Evolutionary conservation across 2,113 vertebrate genomes (phyloP).

Genomic region (Oenanthe melanoleuca): DNA sequence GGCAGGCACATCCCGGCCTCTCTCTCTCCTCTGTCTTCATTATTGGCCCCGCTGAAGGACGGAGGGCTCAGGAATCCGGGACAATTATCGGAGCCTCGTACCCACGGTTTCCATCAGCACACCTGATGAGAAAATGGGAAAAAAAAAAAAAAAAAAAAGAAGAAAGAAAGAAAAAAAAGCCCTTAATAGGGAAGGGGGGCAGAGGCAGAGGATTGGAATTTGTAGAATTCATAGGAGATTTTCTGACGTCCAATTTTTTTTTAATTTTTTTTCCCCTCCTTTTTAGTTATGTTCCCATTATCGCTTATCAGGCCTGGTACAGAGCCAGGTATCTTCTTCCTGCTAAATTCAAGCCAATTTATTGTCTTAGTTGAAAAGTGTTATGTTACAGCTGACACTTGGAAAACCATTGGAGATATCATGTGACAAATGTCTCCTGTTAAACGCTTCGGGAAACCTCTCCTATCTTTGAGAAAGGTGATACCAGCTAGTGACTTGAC

Average conservation of each 20-base stretch:
- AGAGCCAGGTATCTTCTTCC: constrained; percentile 69
- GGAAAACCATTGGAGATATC: constrained; percentile 24
- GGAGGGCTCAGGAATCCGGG: constrained; percentile 76
- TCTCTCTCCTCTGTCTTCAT: constrained; percentile 78
- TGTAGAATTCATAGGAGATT: constrained; percentile 67
- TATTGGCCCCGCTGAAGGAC: constrained; percentile 81
- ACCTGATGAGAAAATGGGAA: constrained; percentile 80
- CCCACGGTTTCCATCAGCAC: constrained; percentile 70
- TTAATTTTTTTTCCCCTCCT: no score
- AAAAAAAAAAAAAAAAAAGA: constrained; percentile 73
- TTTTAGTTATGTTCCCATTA: neutral
- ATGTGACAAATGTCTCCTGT: neutral
- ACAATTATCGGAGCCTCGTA: constrained; percentile 70
- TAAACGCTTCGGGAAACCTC: neutral
- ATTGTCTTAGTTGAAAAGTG: constrained; percentile 52
- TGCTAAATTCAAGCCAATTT: constrained; percentile 61
- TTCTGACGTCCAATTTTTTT: constrained; percentile 53
- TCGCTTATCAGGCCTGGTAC: constrained; percentile 32
- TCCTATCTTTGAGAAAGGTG: neutral
- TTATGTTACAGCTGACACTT: constrained; percentile 49
- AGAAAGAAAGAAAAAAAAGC: neutral
- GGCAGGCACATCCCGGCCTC: constrained; percentile 64
- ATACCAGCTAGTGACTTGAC: neutral
- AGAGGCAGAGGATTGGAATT: neutral
- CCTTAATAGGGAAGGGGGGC: neutral